Percentiles rank a stretch among this genome's conserved stretches.
Evolutionary conservation across 2,888 invertebrate species (phyloP).

Genomic region (Microplitis deprimator): DNA sequence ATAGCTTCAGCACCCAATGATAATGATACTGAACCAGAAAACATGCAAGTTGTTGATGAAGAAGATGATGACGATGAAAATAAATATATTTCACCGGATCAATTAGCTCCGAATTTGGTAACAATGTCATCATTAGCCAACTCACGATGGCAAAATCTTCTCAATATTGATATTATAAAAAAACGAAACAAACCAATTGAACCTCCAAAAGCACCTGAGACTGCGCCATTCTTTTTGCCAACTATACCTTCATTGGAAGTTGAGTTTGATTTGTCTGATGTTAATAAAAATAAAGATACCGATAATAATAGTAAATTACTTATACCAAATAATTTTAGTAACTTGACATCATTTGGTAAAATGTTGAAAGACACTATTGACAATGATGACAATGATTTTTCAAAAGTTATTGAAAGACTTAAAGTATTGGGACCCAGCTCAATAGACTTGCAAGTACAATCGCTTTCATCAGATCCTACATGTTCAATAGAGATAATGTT

Average conservation of each 20-base stretch:
- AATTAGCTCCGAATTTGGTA: slow-evolving; percentile 83
- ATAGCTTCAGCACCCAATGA: slow-evolving; percentile 64
- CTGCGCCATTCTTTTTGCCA: slow-evolving; percentile 96
- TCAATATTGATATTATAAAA: slow-evolving; percentile 89
- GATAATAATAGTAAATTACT: slow-evolving; percentile 72
- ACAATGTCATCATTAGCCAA: slow-evolving; percentile 89
- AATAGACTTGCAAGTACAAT: slow-evolving; percentile 90
- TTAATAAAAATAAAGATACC: slow-evolving; percentile 66
- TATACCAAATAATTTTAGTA: slow-evolving; percentile 76
- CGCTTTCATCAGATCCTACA: slow-evolving; percentile 82
- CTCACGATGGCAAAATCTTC: slow-evolving; percentile 92
- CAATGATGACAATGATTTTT: slow-evolving; percentile 72
- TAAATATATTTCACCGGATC: slow-evolving; percentile 82
- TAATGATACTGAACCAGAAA: slow-evolving; percentile 69
- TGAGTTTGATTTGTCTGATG: slow-evolving; percentile 82
- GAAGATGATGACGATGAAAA: slow-evolving; percentile 73
- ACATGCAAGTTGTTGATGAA: slow-evolving; percentile 74
- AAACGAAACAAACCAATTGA: slow-evolving; percentile 92
- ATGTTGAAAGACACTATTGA: slow-evolving; percentile 74
- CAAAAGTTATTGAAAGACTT: slow-evolving; percentile 75
- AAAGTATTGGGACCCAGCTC: slow-evolving; percentile 85
- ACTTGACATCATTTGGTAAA: slow-evolving; percentile 81
- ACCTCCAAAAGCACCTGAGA: slow-evolving; percentile 85
- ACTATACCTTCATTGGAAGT: slow-evolving; percentile 87
- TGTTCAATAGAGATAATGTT: slow-evolving; percentile 81